A percentile compares a stretch with the other conserved stretches of the same genome.
Conservation (phyloP, 2,888 invertebrate genomes). For the Bellardia pandia region DNA sequence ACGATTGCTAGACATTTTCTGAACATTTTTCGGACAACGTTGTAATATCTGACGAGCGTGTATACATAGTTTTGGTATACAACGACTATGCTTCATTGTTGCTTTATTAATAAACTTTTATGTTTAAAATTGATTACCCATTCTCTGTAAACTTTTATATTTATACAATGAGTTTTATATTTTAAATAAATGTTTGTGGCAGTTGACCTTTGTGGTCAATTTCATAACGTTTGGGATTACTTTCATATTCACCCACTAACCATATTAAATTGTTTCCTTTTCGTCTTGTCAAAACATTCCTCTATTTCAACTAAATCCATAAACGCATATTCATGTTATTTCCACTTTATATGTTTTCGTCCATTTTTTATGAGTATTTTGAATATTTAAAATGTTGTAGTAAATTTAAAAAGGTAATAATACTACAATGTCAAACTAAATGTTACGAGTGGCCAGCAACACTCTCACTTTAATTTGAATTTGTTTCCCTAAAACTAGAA, state of each 20-base stretch:
- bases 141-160: background rate
- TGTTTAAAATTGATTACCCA: background rate
- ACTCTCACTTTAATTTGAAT: conserved; percentile 46
- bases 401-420: conserved; percentile 30
- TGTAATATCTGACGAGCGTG: no score
- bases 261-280: background rate
- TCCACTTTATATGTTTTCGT: conserved; percentile 74
- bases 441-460: conserved; percentile 58
- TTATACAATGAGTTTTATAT: conserved; percentile 24
- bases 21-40: no score
- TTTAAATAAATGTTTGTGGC: conserved; percentile 29
- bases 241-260: background rate
- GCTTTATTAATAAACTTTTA: background rate
- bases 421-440: conserved; percentile 28
- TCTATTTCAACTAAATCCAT: conserved; percentile 37
- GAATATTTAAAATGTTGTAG: conserved; percentile 29
- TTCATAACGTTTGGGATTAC: conserved; percentile 25
- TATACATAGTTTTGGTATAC: no score
- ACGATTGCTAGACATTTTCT: no score
- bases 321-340: conserved; percentile 54
- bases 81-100: no score
- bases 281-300: background rate
- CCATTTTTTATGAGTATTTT: conserved; percentile 56
- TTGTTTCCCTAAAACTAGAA: conserved; percentile 18
- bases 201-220: conserved; percentile 68